These are phyloP conservation scores for Furcifer pardalis DNA, from an alignment of 2,797 vertebrate genomes.

Conservation along the genomic window DNA sequence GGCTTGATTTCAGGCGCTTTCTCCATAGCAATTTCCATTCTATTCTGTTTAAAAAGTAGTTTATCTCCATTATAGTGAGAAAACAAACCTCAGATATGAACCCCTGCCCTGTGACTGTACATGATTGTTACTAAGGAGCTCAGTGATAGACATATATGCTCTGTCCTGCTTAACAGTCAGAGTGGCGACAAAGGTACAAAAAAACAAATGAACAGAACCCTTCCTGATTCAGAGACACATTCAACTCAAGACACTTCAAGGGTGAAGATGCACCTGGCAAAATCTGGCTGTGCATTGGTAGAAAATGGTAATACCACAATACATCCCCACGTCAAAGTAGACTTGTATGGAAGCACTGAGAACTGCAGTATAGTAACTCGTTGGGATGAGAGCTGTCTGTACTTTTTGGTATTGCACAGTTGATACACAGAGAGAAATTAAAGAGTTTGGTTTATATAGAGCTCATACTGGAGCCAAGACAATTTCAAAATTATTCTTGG, in stretches of 20 bases:
- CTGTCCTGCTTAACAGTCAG: neutral
- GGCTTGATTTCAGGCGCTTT: neutral
- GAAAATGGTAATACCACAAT: neutral
- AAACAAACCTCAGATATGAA: too few species aligned
- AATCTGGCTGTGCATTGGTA: neutral
- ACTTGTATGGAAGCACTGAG: neutral
- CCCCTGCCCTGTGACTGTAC: too few species aligned
- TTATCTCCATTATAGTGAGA: too few species aligned
- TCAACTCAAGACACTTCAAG: neutral
- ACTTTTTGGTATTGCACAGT: neutral
- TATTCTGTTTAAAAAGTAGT: neutral
- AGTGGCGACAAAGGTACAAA: neutral
- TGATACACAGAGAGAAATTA: neutral
- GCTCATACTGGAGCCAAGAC: neutral
- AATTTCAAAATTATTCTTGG: neutral
- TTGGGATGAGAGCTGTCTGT: neutral
- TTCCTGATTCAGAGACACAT: slow-evolving; percentile 13
- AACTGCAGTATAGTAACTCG: neutral
- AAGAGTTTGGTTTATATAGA: neutral
- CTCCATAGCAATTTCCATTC: neutral
- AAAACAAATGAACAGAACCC: neutral
- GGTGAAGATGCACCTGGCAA: neutral
- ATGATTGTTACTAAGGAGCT: neutral
- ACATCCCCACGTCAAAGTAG: neutral
- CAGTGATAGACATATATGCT: neutral